A percentile compares a stretch with the other conserved stretches of the same genome.
Evolutionary conservation across 2,797 vertebrate species (phyloP).

Genomic region (Oreonectes daqikongensis): DNA sequence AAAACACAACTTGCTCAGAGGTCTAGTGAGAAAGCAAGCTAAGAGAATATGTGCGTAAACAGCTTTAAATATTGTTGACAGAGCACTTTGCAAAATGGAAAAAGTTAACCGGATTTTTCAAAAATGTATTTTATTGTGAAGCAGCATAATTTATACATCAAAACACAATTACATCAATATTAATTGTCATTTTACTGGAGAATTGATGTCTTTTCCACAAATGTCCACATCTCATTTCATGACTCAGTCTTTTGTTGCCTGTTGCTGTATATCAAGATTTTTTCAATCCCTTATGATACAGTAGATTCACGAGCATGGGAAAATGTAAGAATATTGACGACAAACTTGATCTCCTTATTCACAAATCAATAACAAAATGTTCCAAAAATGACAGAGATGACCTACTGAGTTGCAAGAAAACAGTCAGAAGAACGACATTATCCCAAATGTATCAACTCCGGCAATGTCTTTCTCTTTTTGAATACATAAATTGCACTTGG

Average conservation of each 20-base stretch:
- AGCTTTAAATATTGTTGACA: not conserved
- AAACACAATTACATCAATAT: not conserved
- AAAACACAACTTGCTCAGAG: not conserved
- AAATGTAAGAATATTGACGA: not conserved
- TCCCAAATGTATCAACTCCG: constrained; percentile 1
- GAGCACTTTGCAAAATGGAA: too few species aligned
- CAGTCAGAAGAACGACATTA: not conserved
- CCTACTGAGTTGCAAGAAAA: not conserved
- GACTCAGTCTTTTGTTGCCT: not conserved
- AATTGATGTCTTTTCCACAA: not conserved
- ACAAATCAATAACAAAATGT: constrained; percentile 4
- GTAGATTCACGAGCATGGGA: not conserved
- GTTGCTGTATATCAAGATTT: constrained; percentile 1
- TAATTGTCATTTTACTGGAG: not conserved
- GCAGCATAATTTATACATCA: not conserved
- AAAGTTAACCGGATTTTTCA: not conserved
- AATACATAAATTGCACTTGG: constrained; percentile 5
- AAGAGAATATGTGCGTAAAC: not conserved
- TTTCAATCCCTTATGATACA: not conserved
- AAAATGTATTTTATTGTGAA: not conserved
- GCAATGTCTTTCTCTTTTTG: constrained; percentile 5
- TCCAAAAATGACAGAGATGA: not conserved
- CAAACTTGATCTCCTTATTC: not conserved
- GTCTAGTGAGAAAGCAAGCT: not conserved
- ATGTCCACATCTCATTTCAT: not conserved